Percentiles rank a stretch among this genome's conserved stretches.
phyloP scores from a whole-genome alignment of 2,888 invertebrate genomes.

The Oxystoma pomonae region DNA sequence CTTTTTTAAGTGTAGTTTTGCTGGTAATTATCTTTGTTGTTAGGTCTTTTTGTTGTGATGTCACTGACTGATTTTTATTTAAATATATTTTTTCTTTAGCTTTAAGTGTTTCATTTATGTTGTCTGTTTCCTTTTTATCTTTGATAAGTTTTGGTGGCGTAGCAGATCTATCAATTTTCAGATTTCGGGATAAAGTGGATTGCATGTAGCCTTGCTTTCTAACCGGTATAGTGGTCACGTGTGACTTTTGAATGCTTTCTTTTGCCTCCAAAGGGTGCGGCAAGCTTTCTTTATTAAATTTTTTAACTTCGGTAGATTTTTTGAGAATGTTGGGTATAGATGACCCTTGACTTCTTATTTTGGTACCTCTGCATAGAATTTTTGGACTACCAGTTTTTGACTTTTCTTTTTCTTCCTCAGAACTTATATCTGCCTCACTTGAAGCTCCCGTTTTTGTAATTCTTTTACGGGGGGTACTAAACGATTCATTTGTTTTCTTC shows the following conservation, averaged over 20 bases:
- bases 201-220: constrained; percentile 54
- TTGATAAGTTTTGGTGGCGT: constrained; percentile 23
- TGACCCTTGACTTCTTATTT: constrained; percentile 1
- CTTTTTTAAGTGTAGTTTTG: background rate
- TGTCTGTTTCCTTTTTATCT: constrained; percentile 41
- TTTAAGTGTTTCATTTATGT: constrained; percentile 38
- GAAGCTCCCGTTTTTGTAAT: constrained; percentile 27
- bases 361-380: background rate
- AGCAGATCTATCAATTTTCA: constrained; percentile 48
- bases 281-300: background rate
- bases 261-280: background rate
- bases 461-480: constrained; percentile 10
- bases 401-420: constrained; percentile 37
- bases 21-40: background rate
- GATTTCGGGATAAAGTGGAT: constrained; percentile 55
- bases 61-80: background rate
- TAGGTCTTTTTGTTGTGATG: background rate
- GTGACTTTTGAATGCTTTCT: background rate
- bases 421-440: constrained; percentile 43
- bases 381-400: constrained; percentile 7
- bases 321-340: constrained; percentile 12
- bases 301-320: constrained; percentile 5
- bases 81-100: constrained; percentile 3
- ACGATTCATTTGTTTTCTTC: constrained; percentile 8
- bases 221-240: background rate